Percentiles rank a stretch among this genome's conserved stretches.
phyloP scores from a whole-genome alignment of 1,140 invertebrate species.

The Hycleus cichorii region DNA sequence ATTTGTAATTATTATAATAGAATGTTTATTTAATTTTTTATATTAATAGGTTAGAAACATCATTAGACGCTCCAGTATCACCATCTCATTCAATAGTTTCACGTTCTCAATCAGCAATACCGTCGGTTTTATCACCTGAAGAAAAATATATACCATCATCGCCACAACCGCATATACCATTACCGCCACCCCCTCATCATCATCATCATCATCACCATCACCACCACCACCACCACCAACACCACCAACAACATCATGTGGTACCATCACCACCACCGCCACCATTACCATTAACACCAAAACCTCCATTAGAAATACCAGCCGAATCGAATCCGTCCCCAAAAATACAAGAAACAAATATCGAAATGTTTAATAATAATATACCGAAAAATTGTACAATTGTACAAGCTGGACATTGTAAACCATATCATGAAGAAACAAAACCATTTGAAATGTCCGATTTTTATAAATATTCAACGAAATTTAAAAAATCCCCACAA shows the following conservation, averaged over 20 bases:
- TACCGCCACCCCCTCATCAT: slow-evolving; percentile 15
- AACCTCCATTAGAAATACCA: slow-evolving; percentile 34
- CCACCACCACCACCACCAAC: slow-evolving; percentile 16
- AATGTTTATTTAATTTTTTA: not conserved
- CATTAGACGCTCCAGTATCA: slow-evolving; percentile 43
- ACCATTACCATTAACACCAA: slow-evolving; percentile 31
- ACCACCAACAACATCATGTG: slow-evolving; percentile 27
- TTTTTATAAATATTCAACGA: slow-evolving; percentile 95
- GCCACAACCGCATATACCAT: slow-evolving; percentile 7
- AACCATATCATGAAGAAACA: slow-evolving; percentile 86
- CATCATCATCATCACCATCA: slow-evolving; percentile 17
- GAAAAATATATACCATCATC: slow-evolving; percentile 35
- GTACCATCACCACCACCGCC: slow-evolving; percentile 16
- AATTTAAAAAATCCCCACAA: slow-evolving; percentile 47
- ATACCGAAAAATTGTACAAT: slow-evolving; percentile 75
- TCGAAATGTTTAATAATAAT: slow-evolving; percentile 42
- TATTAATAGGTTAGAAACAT: slow-evolving; percentile 42
- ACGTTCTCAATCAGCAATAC: slow-evolving; percentile 37
- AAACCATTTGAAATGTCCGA: slow-evolving; percentile 96
- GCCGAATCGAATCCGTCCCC: slow-evolving; percentile 35
- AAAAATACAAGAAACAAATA: slow-evolving; percentile 35
- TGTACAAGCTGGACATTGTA: slow-evolving; percentile 79
- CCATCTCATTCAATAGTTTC: slow-evolving; percentile 21
- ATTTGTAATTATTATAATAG: slow-evolving; percentile 1
- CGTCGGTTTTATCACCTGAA: slow-evolving; percentile 29